A percentile compares a stretch with the other conserved stretches of the same genome.
Evolutionary conservation across 2,888 invertebrate species (phyloP).

Genomic region (Apocheima hispidaria): DNA sequence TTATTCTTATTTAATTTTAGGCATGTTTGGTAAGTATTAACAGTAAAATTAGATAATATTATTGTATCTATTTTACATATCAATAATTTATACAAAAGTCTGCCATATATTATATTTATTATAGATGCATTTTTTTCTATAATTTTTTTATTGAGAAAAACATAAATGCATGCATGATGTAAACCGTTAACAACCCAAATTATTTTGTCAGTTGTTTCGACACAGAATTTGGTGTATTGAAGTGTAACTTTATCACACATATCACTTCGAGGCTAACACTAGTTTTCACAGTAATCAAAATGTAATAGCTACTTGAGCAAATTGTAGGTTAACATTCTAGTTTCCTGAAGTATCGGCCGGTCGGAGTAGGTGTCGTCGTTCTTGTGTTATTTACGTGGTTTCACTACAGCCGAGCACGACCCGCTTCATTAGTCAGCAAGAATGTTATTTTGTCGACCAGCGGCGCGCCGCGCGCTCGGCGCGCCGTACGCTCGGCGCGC

Average conservation of each 20-base stretch:
- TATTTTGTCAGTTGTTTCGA: not conserved
- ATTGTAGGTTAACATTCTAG: constrained; percentile 31
- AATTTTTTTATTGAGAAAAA: not conserved
- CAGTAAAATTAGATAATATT: constrained; percentile 11
- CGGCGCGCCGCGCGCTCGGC: constrained; percentile 2
- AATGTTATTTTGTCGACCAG: constrained; percentile 64
- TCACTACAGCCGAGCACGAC: constrained; percentile 26
- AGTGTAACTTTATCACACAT: constrained; percentile 10
- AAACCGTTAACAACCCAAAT: too few species aligned
- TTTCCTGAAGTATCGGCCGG: constrained; percentile 30
- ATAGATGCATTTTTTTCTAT: constrained; percentile 11
- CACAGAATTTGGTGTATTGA: not conserved
- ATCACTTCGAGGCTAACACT: constrained; percentile 8
- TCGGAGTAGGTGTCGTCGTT: constrained; percentile 9
- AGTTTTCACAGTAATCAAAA: constrained; percentile 19
- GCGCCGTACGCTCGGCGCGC: constrained; percentile 6
- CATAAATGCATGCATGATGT: not conserved
- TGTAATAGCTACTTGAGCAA: constrained; percentile 34
- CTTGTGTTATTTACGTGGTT: constrained; percentile 38
- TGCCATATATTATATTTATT: not conserved
- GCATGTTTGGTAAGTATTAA: constrained; percentile 33
- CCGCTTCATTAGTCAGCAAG: constrained; percentile 70
- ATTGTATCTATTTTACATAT: constrained; percentile 10
- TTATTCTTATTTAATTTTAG: constrained; percentile 25
- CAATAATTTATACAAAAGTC: constrained; percentile 10